A percentile compares a stretch with the other conserved stretches of the same genome.
Conservation (phyloP, 2,113 vertebrate genomes). For the Myanophis thanlyinensis region DNA sequence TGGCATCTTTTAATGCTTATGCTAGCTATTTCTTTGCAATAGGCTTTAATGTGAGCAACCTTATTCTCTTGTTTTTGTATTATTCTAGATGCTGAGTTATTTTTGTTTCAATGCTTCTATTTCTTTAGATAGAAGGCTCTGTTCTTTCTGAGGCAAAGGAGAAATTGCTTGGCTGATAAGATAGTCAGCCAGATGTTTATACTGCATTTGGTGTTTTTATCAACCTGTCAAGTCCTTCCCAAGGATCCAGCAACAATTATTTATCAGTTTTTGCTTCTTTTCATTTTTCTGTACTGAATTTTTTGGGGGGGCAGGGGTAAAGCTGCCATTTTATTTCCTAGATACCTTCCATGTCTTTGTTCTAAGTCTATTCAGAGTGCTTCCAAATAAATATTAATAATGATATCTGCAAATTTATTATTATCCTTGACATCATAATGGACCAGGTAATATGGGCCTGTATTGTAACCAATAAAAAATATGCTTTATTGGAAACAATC, state of each 20-base stretch:
- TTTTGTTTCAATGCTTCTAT: background rate
- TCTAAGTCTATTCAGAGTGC: background rate
- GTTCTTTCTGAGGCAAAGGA: background rate
- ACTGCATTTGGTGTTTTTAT: background rate
- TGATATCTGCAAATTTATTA: background rate
- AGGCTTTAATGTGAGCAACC: background rate
- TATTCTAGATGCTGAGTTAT: background rate
- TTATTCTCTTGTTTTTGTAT: background rate
- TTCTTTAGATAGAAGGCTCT: background rate
- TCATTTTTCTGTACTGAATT: background rate
- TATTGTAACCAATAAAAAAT: background rate
- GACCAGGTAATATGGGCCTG: background rate
- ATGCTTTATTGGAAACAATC: background rate
- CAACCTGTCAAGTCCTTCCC: background rate
- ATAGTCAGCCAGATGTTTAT: background rate
- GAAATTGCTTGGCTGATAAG: background rate
- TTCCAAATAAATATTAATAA: background rate
- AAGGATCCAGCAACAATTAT: background rate
- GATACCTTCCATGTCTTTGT: background rate
- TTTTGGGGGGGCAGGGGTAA: background rate
- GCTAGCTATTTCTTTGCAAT: background rate
- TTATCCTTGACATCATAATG: background rate
- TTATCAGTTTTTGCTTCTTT: background rate
- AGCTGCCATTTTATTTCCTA: background rate
- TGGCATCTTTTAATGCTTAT: background rate